phyloP scores from a whole-genome alignment of 1,140 invertebrate species.

The Conus ventricosus region DNA sequence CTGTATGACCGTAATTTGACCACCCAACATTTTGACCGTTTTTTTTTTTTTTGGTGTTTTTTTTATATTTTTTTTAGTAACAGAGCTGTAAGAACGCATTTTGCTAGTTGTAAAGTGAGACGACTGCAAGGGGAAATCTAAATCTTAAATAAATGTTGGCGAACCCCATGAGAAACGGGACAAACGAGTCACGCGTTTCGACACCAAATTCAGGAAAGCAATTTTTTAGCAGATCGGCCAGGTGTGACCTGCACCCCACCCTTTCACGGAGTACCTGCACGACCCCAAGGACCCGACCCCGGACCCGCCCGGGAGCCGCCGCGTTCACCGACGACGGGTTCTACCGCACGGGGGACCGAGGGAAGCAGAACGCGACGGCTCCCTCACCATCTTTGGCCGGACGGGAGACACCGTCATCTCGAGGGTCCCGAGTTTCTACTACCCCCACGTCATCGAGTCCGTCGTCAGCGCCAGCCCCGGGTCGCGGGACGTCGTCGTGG shows the following conservation, averaged over 20 bases:
- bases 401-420: neutral
- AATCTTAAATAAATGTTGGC: no score
- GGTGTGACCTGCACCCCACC: neutral
- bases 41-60: no score
- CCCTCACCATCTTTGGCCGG: neutral
- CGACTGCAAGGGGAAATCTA: no score
- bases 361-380: neutral
- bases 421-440: neutral
- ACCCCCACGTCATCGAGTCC: neutral
- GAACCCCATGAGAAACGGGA: no score
- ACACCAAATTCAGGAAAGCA: no score
- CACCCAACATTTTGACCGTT: no score
- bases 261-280: neutral
- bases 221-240: neutral
- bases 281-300: no score
- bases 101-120: no score
- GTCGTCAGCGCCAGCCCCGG: neutral
- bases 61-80: no score
- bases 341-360: neutral
- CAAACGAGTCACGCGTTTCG: no score
- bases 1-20: no score
- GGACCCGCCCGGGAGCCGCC: neutral
- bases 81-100: no score
- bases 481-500: neutral
- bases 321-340: neutral